phyloP scores from a whole-genome alignment of 2,888 invertebrate genomes.

The Rhimphoctona megacephalus region DNA sequence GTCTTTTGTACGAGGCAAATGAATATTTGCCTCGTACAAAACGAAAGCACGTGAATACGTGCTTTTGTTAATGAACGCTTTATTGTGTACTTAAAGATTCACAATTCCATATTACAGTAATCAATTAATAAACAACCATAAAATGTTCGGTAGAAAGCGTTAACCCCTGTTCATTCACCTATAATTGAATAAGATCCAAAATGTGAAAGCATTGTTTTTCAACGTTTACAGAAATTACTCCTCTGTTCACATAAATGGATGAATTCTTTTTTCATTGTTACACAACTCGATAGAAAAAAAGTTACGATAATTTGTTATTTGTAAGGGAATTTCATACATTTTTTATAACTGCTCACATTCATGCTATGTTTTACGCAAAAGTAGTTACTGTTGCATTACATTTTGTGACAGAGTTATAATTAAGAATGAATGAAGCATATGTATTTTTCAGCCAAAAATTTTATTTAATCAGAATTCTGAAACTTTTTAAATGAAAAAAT shows the following conservation, averaged over 20 bases:
- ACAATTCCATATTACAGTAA: neutral
- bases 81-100: neutral
- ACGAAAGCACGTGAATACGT: too few relatives aligned
- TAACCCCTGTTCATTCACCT: slow-evolving; percentile 1
- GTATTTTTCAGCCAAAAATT: too few relatives aligned
- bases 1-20: neutral
- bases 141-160: neutral
- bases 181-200: neutral
- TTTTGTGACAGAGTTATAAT: too few relatives aligned
- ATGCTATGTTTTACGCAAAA: too few relatives aligned
- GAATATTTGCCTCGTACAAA: too few relatives aligned
- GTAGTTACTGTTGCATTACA: too few relatives aligned
- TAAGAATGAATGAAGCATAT: too few relatives aligned
- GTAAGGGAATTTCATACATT: too few relatives aligned
- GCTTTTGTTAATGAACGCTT: neutral
- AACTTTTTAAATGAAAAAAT: too few relatives aligned
- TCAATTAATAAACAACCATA: neutral
- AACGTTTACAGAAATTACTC: neutral
- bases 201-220: neutral
- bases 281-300: neutral
- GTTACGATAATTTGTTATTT: too few relatives aligned
- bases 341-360: too few relatives aligned
- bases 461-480: too few relatives aligned
- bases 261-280: neutral
- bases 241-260: neutral